A percentile compares a stretch with the other conserved stretches of the same genome.
phyloP scores from a whole-genome alignment of 2,113 vertebrate species.

The Pseudonaja textilis region DNA sequence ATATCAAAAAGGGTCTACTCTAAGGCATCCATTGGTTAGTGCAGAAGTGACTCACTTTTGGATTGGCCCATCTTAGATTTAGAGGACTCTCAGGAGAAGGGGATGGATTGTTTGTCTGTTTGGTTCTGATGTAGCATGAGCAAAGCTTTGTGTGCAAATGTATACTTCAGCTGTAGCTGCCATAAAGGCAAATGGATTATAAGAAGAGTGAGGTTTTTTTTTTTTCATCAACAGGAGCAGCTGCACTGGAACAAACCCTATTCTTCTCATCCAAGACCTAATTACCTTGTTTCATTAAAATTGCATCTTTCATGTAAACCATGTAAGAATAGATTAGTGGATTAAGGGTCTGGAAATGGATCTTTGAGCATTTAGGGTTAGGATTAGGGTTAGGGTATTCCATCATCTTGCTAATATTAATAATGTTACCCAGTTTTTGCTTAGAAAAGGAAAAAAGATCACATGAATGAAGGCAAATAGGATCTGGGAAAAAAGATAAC shows the following conservation, averaged over 20 bases:
- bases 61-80: not conserved
- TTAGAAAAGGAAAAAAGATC: not conserved
- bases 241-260: not conserved
- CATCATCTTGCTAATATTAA: not conserved
- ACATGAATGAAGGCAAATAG: too few relatives aligned
- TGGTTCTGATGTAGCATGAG: not conserved
- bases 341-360: not conserved
- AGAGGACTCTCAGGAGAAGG: not conserved
- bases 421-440: not conserved
- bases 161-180: not conserved
- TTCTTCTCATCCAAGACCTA: not conserved
- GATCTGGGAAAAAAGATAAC: too few relatives aligned
- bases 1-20: constrained; percentile 48
- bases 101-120: not conserved
- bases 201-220: not conserved
- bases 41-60: not conserved
- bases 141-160: not conserved
- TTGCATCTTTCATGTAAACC: not conserved
- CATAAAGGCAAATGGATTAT: not conserved
- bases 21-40: constrained; percentile 24
- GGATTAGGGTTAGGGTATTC: too few relatives aligned
- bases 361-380: not conserved
- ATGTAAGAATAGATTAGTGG: not conserved
- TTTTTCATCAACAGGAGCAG: not conserved
- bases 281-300: not conserved